Conservation (phyloP, 2,113 vertebrate genomes). For the Passer montanus region DNA sequence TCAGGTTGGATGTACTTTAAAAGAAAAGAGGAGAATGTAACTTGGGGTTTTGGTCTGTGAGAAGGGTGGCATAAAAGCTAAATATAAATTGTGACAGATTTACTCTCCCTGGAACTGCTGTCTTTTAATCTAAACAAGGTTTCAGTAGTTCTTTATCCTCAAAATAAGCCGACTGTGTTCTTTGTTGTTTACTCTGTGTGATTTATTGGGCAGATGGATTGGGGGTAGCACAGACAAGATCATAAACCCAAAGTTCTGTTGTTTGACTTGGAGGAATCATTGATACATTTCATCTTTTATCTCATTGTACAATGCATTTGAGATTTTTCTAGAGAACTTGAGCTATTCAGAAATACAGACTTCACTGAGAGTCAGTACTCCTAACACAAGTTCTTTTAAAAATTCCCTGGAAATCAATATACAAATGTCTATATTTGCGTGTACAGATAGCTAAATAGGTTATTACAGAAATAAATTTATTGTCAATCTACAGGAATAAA, state of each 20-base stretch:
- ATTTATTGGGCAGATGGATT: slow-evolving; percentile 54
- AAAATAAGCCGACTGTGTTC: slow-evolving; percentile 20
- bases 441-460: neutral
- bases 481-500: neutral
- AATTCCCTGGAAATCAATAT: neutral
- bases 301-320: neutral
- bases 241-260: slow-evolving; percentile 21
- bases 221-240: slow-evolving; percentile 44
- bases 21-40: neutral
- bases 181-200: slow-evolving; percentile 35
- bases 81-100: slow-evolving; percentile 43
- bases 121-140: slow-evolving; percentile 42
- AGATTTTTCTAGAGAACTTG: slow-evolving; percentile 9
- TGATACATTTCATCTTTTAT: slow-evolving; percentile 28
- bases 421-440: neutral
- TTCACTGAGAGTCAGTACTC: neutral
- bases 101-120: slow-evolving; percentile 14
- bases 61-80: neutral
- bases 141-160: slow-evolving; percentile 32
- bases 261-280: slow-evolving; percentile 35
- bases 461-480: neutral
- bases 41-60: neutral
- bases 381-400: neutral
- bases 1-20: neutral
- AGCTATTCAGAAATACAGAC: neutral